Base-by-base conservation (phyloP, 2,797 vertebrate species). In the Falco peregrinus region DNA sequence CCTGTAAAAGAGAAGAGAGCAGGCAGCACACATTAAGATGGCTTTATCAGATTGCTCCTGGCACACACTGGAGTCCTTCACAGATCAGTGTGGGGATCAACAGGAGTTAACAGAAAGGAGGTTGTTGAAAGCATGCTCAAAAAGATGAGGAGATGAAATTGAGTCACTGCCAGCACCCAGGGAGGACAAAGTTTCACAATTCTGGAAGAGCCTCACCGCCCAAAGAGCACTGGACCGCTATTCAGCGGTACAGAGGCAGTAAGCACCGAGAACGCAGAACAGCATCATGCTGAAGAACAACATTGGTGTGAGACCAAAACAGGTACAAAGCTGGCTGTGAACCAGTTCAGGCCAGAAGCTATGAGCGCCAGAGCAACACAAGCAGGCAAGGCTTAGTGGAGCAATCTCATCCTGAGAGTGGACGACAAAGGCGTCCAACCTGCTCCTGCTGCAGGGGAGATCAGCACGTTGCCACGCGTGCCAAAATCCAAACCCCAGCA, bases 381-480 rank as follows among this genome's bases (percentile, higher is more conserved):
- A 41, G 75, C 53, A 60, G 53, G 53, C 37, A 17, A 4, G 33
- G 69, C 9, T 54, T 8, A 2, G 41, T 2, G 26, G n/a, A 41
- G 54, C 33, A 4, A 37, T 15, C 18, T 43, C 31, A 7, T 47
- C 65, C 56, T 0, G 3, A 37, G 37, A 31, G 35, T 5, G 13
- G 59, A 1, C 5, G 48, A 15, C 37, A 33, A 24, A 45, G 39
- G 54, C 39, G 15, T 31, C 69, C 12, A 5, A 17, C 80, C 43
- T 25, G 31, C 41, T 39, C 56, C 67, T 26, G 67, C 43, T 18
- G 28, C 43, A 17, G 29, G 26, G 33, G 28, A 37, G 19, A 33
- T 5, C 11, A 16, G 0, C 33, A 3, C 50, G 0, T 3, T 6
- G 11, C 37, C 51, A 13, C 24, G 45, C 4, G 0, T 13, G 20